Percentiles rank a stretch among this genome's conserved stretches.
Conservation (phyloP, 2,113 vertebrate genomes). For the Hemichromis elongatus region DNA sequence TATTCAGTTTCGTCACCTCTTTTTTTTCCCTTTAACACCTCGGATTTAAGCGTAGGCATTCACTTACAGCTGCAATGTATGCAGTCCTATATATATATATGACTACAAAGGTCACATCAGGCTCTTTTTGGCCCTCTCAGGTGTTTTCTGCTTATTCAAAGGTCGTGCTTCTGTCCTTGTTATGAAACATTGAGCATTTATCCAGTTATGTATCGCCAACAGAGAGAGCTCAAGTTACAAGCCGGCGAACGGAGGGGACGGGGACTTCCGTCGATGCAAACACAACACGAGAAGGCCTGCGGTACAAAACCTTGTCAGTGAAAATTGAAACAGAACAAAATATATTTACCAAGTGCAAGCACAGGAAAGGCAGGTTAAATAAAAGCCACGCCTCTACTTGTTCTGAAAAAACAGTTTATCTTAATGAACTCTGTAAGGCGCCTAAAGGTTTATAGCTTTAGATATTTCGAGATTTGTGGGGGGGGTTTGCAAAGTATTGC, state of each 20-base stretch:
- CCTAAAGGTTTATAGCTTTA: not conserved
- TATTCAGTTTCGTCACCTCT: not conserved
- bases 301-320: constrained; percentile 52
- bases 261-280: constrained; percentile 35
- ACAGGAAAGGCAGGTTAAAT: constrained; percentile 6
- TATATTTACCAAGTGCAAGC: constrained; percentile 13
- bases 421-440: constrained; percentile 4
- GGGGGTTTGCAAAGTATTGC: not conserved
- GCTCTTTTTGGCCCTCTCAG: not conserved
- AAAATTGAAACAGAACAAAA: constrained; percentile 41
- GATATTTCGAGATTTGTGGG: not conserved
- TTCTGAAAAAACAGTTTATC: constrained; percentile 19
- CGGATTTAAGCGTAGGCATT: not conserved
- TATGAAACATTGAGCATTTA: constrained; percentile 29
- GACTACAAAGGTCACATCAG: not conserved
- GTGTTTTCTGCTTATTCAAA: not conserved
- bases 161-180: constrained; percentile 25
- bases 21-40: not conserved
- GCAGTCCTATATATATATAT: not conserved
- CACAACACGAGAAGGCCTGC: constrained; percentile 37
- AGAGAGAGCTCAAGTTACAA: constrained; percentile 39
- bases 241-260: not conserved
- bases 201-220: constrained; percentile 36
- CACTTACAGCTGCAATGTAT: not conserved
- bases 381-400: not conserved